A percentile compares a stretch with the other conserved stretches of the same genome.
phyloP scores from a whole-genome alignment of 2,888 invertebrate species.

The Latrodectus hesperus region DNA sequence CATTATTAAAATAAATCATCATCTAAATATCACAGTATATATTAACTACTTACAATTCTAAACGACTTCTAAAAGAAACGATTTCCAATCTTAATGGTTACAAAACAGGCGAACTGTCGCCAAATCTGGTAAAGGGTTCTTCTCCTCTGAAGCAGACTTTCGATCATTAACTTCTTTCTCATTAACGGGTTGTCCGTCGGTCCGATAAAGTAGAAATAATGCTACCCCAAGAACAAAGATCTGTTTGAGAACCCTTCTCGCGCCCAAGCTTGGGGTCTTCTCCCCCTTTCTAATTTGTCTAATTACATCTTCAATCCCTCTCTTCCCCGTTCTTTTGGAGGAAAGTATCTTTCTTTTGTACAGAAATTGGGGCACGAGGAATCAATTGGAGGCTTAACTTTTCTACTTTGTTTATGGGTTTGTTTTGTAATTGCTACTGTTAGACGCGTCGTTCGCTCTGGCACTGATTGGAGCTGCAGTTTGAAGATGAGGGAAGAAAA shows the following conservation, averaged over 20 bases:
- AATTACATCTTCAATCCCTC: slow-evolving; percentile 62
- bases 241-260: slow-evolving; percentile 5
- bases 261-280: background rate
- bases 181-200: slow-evolving; percentile 44
- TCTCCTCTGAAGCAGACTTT: background rate
- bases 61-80: too few relatives aligned
- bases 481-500: background rate
- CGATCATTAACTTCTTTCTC: slow-evolving; percentile 62
- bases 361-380: slow-evolving; percentile 38
- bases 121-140: slow-evolving; percentile 21
- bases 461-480: slow-evolving; percentile 40
- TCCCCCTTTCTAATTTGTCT: slow-evolving; percentile 60
- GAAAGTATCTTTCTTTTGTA: slow-evolving; percentile 42
- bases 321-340: background rate
- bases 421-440: slow-evolving; percentile 63
- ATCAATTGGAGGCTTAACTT: slow-evolving; percentile 63
- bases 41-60: too few relatives aligned
- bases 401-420: slow-evolving; percentile 63
- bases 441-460: slow-evolving; percentile 47
- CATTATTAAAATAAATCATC: too few relatives aligned
- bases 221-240: slow-evolving; percentile 54
- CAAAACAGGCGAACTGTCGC: background rate
- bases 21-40: too few relatives aligned
- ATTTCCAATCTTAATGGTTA: too few relatives aligned
- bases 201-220: slow-evolving; percentile 63